phyloP scores from a whole-genome alignment of 2,797 vertebrate genomes.

The Cercopithecus diana region DNA sequence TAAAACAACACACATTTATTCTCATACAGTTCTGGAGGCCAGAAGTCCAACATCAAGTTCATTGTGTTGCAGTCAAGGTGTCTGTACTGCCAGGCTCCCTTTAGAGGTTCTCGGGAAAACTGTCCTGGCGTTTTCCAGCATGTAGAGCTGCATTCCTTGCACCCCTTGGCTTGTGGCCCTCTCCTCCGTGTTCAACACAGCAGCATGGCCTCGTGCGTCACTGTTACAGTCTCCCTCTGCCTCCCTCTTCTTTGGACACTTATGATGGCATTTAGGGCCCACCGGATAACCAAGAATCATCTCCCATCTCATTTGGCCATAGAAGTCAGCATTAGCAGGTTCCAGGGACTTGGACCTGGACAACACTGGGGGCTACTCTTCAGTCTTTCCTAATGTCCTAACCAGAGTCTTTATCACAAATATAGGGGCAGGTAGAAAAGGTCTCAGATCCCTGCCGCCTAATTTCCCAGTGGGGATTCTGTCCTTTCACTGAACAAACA shows the following conservation, averaged over 20 bases:
- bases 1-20: not conserved
- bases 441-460: not conserved
- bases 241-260: not conserved
- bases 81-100: not conserved
- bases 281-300: not conserved
- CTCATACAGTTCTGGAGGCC: rapidly evolving
- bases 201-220: not conserved
- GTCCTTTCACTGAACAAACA: not conserved
- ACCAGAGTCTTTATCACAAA: not conserved
- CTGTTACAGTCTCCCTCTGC: not conserved
- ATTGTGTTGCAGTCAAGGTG: rapidly evolving
- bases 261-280: not conserved
- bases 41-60: not conserved
- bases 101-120: not conserved
- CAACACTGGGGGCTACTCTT: not conserved
- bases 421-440: rapidly evolving
- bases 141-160: not conserved
- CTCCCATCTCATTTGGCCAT: not conserved
- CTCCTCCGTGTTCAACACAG: not conserved
- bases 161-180: too few species aligned
- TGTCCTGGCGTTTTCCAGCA: not conserved
- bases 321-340: not conserved
- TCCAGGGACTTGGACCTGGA: not conserved
- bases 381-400: not conserved
- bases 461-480: not conserved